Conservation (phyloP, 2,888 invertebrate genomes). For the Himalopsyche tibetana region DNA sequence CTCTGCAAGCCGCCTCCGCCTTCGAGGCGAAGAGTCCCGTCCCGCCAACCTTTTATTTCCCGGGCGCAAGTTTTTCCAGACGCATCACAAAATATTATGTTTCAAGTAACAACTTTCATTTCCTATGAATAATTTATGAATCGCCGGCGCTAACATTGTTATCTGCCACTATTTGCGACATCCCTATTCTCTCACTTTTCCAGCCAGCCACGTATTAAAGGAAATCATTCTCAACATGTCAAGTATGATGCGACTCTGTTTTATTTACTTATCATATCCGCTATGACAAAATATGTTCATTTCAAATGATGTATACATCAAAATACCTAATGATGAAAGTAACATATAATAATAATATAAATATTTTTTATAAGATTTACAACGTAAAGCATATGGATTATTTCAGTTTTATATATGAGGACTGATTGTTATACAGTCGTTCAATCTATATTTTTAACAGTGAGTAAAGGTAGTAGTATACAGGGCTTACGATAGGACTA, state of each 20-base stretch:
- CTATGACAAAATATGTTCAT: no score
- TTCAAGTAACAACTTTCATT: constrained; percentile 58
- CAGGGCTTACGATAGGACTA: no score
- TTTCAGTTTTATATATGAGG: no score
- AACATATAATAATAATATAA: no score
- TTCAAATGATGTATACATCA: no score
- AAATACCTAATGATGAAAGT: no score
- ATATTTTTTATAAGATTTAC: no score
- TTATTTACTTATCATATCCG: background rate
- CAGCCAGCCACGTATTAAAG: constrained; percentile 6
- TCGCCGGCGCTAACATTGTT: constrained; percentile 55
- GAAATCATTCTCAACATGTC: constrained; percentile 23
- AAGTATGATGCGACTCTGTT: background rate
- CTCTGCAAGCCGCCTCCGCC: background rate
- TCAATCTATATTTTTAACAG: no score
- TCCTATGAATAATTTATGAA: constrained; percentile 64
- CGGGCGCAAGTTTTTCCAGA: constrained; percentile 59
- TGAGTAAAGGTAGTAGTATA: no score
- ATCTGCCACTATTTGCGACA: constrained; percentile 45
- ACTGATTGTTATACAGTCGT: no score
- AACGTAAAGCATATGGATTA: no score
- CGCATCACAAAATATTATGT: constrained; percentile 60
- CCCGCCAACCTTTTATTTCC: constrained; percentile 22
- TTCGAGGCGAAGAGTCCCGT: background rate
- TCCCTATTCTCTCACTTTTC: constrained; percentile 18